A percentile compares a stretch with the other conserved stretches of the same genome.
phyloP scores from a whole-genome alignment of 2,888 invertebrate genomes.

The Pantelozetes paolii region DNA sequence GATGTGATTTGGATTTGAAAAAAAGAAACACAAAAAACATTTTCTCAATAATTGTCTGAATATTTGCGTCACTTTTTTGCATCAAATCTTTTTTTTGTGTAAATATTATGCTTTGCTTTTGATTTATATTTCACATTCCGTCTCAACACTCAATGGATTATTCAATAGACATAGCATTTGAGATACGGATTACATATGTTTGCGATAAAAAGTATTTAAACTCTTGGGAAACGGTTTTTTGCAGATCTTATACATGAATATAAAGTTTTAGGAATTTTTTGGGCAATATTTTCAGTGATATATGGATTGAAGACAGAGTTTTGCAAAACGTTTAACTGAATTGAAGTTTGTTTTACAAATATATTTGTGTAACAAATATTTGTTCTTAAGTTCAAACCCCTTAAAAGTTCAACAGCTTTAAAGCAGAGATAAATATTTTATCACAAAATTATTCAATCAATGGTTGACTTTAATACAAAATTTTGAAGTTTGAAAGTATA shows the following conservation, averaged over 20 bases:
- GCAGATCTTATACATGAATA: background rate
- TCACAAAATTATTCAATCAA: background rate
- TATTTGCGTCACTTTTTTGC: background rate
- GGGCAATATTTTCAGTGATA: background rate
- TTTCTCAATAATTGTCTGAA: background rate
- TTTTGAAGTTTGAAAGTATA: background rate
- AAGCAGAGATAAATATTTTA: background rate
- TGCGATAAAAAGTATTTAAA: background rate
- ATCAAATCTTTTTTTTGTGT: background rate
- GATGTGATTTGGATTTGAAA: background rate
- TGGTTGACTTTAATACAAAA: too few species aligned
- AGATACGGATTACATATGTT: background rate
- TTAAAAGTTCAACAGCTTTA: constrained; percentile 2
- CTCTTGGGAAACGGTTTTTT: background rate
- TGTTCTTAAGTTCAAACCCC: background rate
- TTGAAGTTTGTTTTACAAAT: background rate
- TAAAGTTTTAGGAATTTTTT: background rate
- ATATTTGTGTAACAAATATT: background rate
- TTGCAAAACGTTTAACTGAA: too few species aligned
- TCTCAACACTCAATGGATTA: constrained; percentile 7
- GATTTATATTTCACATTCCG: background rate
- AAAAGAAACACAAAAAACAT: background rate
- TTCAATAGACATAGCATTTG: constrained; percentile 11
- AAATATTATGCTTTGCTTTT: constrained; percentile 1
- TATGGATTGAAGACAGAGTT: background rate